These are phyloP conservation scores for Caenorhabditis imperialis DNA, from an alignment of 2,888 invertebrate species.

Conservation along the genomic window DNA sequence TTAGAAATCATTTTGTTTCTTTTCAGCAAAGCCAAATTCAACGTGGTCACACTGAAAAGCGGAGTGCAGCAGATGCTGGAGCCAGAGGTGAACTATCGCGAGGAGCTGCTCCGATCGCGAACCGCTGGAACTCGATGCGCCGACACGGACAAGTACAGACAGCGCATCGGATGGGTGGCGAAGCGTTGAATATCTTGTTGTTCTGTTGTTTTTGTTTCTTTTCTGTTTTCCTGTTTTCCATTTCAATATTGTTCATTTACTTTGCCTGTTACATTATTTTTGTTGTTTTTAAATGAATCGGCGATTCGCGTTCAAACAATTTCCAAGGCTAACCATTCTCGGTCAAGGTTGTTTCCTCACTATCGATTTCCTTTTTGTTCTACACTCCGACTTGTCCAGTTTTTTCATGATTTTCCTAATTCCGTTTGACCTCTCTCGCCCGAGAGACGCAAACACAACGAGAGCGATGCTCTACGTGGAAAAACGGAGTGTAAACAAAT, in stretches of 20 bases:
- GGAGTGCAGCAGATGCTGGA: constrained; percentile 43
- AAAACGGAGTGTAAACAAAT: too few species aligned
- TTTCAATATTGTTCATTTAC: not conserved
- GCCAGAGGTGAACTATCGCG: constrained; percentile 42
- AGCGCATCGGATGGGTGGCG: constrained; percentile 36
- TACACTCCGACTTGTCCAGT: too few species aligned
- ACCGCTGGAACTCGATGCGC: constrained; percentile 33
- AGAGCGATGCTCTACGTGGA: too few species aligned
- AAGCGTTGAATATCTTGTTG: not conserved
- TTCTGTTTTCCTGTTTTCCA: not conserved
- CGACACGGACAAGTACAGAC: constrained; percentile 17
- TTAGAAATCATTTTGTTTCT: not conserved
- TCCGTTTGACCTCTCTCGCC: too few species aligned
- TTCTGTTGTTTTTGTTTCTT: constrained; percentile 1
- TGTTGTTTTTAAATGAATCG: not conserved
- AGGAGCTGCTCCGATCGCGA: constrained; percentile 36
- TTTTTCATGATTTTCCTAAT: too few species aligned
- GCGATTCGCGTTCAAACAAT: not conserved
- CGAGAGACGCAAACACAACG: too few species aligned
- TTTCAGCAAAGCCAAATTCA: constrained; percentile 46
- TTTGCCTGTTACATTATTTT: not conserved
- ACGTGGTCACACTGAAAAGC: constrained; percentile 40
- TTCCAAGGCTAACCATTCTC: too few species aligned
- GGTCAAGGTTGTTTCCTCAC: too few species aligned
- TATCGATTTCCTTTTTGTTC: too few species aligned